phyloP scores from a whole-genome alignment of 2,888 invertebrate genomes.

The Isoperla grammatica region DNA sequence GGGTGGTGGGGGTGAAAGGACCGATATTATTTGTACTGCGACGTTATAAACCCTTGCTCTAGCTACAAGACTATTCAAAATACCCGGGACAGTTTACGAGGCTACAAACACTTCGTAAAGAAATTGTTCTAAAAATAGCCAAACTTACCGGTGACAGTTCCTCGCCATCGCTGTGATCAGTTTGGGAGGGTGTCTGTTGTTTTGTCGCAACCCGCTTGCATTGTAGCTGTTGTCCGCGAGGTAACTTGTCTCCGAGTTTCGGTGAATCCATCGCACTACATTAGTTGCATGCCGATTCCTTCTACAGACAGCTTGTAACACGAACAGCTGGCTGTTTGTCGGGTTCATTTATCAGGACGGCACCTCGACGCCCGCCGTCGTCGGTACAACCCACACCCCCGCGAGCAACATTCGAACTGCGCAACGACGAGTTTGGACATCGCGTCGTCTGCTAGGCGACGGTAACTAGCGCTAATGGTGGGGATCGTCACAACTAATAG shows the following conservation, averaged over 20 bases:
- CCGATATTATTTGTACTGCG: too few species aligned
- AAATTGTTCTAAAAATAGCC: slow-evolving; percentile 25
- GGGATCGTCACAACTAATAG: too few species aligned
- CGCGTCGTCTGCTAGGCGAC: too few species aligned
- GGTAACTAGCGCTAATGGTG: too few species aligned
- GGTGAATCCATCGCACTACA: slow-evolving; percentile 31
- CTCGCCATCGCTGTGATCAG: slow-evolving; percentile 50
- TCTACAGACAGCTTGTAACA: not conserved
- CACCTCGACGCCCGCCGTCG: slow-evolving; percentile 8
- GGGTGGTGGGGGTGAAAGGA: too few species aligned
- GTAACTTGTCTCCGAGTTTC: slow-evolving; percentile 31
- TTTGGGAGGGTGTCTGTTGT: slow-evolving; percentile 40
- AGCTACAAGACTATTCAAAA: too few species aligned
- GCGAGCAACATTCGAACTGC: too few species aligned
- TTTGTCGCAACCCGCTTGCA: slow-evolving; percentile 35
- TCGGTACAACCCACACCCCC: not conserved
- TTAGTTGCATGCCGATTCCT: not conserved
- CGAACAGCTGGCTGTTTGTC: slow-evolving; percentile 5
- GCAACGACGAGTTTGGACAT: too few species aligned
- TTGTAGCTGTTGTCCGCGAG: slow-evolving; percentile 21
- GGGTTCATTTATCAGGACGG: not conserved
- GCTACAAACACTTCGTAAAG: slow-evolving; percentile 6
- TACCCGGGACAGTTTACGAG: not conserved
- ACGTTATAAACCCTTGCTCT: too few species aligned
- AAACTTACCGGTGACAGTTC: slow-evolving; percentile 49